phyloP scores from a whole-genome alignment of 23 tunicate species.

The Diplosoma virens region DNA sequence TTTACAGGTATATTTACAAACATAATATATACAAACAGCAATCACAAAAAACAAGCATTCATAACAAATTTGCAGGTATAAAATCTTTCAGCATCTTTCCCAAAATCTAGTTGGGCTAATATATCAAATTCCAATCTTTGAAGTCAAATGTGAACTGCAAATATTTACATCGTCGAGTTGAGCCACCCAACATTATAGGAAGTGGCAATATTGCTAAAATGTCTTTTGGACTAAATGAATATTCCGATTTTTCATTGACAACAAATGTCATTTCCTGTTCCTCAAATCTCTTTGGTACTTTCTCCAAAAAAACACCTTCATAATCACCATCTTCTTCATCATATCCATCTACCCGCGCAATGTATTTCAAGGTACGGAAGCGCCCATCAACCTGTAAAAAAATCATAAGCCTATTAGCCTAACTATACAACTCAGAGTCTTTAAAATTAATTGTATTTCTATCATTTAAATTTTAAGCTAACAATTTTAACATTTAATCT shows the following conservation, averaged over 20 bases:
- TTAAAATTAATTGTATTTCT: too few relatives aligned
- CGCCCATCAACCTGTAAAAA: constrained; percentile 21
- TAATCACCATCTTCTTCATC: constrained; percentile 19
- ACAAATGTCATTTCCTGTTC: constrained; percentile 4
- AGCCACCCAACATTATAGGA: background rate
- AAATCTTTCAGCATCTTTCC: too few relatives aligned
- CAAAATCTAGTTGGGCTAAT: too few relatives aligned
- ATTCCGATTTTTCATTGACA: background rate
- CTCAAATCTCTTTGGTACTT: constrained; percentile 4
- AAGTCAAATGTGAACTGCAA: constrained; percentile 9
- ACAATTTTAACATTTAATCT: too few relatives aligned
- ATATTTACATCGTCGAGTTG: constrained; percentile 1
- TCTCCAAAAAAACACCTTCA: constrained; percentile 30
- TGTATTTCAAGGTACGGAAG: background rate
- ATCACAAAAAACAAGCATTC: too few relatives aligned
- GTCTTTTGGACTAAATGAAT: constrained; percentile 10
- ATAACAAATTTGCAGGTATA: too few relatives aligned
- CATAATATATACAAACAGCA: too few relatives aligned
- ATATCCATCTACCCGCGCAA: constrained; percentile 13
- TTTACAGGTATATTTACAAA: too few relatives aligned
- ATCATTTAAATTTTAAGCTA: too few relatives aligned
- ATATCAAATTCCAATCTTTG: too few relatives aligned
- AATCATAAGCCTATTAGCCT: too few relatives aligned
- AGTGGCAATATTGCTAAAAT: constrained; percentile 15
- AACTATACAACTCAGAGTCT: too few relatives aligned